Base-by-base conservation (phyloP, 2,113 vertebrate species). In the Capra hircus region DNA sequence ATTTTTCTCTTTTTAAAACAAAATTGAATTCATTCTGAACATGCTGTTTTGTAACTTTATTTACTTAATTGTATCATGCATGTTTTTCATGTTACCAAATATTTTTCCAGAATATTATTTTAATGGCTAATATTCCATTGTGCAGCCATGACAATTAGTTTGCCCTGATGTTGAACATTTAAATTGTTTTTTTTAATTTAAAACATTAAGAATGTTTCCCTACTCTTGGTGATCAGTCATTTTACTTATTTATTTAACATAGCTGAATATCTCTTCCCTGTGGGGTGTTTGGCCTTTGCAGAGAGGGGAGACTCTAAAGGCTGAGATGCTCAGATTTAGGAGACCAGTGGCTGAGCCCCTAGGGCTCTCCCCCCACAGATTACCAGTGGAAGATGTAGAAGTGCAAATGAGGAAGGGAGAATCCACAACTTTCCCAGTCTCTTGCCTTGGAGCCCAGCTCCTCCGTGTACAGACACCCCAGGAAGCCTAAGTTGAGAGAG, bases 401-500 rank as follows among this genome's bases (percentile, higher is more conserved):
- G 90, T 92, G 92, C 36, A 96, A 97, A 96, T 92, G 77, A 91
- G 21, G 48, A 27, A 80, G 27, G 57, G 21, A 64, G 92, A 97
- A 97, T 93, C 94, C 96, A 97, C 88, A 97, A 64, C 95, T 96
- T 52, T 85, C 81, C 64, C 30, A 77, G 64, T 86, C 81, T 92
- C 53, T 59, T 52, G 53, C 67, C 77, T 45, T 80, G 62, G 23
- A 71, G 71, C 74, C 36, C 62, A 55, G 27, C 40, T 55, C 45
- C 92, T 81, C 23, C 43, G 36, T 52, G 36, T 78, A 84, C 16
- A 57, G 88, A 95, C 43, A 82, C 81, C 92, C 59, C 33, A 78
- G 96, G 96, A 97, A 82, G 64, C 57, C 50, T n/a, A 93, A 88
- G n/a, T 87, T 55, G 71, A 77, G 67, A 96, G 2, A 40, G 60